Base-by-base conservation (phyloP, 2,888 invertebrate genomes). In the Oxystoma pomonae region DNA sequence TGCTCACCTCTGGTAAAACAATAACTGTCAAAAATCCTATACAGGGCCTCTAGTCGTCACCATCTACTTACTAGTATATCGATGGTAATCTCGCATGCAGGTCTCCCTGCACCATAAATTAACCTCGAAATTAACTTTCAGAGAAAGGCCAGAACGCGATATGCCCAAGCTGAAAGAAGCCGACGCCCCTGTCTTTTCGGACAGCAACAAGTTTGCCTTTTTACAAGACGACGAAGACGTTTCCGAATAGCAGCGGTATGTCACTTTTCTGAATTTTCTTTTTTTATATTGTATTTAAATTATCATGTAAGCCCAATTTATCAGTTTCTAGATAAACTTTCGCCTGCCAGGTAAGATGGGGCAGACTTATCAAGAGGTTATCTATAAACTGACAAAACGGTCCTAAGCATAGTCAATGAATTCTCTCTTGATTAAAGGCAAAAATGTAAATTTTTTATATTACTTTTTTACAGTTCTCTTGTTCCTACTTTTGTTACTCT, bases 161-260 rank as follows among this genome's bases (percentile, higher is more conserved):
- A 84, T 91, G 87, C 90, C 91, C 75, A 90, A 90, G 80, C 81
- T 88, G 74, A 87, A 87, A 76, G 89, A 90, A 78, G 86, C 87
- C 69, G 87, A 88, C 77, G 86, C 88, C 80, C 90, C 90, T 86
- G 88, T 88, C 81, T 88, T 90, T 76, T 86, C 87, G 78, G 88
- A 86, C 76, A 86, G 88, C 76, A 92, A 91, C 79, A 90, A 90
- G 84, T 92, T 88, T 84, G 84, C 85, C 80, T 86, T 86, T 81
- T 82, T 89, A 75, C 87, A 88, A 75, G 87, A 87, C 77, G 89
- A 86, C 72, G 88, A 74, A 66, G 88, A 70, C 68, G 67, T 59
- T 69, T 73, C 71, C 57, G 73, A 72, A 63, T 72, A 70, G 67
- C 67, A 56, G 3, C 7, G 64, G 59, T 65, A 62, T 57, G 61